These are phyloP conservation scores for Carapus acus DNA, from an alignment of 2,797 vertebrate species.

Conservation along the genomic window DNA sequence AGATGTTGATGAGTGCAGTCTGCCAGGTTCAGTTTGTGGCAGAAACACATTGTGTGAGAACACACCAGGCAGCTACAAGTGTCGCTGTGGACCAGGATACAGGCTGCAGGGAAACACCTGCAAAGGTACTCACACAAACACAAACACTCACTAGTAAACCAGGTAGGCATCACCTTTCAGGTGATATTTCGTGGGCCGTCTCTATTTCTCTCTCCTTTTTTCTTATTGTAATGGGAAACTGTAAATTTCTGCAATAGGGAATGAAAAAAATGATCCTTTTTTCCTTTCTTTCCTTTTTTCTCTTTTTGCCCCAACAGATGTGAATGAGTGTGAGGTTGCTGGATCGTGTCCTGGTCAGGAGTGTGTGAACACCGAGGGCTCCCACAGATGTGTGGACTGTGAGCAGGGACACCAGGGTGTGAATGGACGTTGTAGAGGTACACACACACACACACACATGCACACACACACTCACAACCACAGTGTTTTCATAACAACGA, in stretches of 20 bases:
- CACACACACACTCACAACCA: background rate
- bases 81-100: slow-evolving; percentile 68
- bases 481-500: no score
- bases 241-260: no score
- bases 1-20: slow-evolving; percentile 69
- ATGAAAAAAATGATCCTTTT: background rate
- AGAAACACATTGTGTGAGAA: slow-evolving; percentile 68
- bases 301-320: slow-evolving; percentile 45
- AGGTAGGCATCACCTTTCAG: no score
- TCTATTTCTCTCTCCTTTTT: no score
- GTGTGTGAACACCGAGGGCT: slow-evolving; percentile 68
- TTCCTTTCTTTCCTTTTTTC: background rate
- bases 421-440: slow-evolving; percentile 42
- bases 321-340: slow-evolving; percentile 66
- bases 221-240: no score
- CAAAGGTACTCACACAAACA: slow-evolving; percentile 25
- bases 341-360: slow-evolving; percentile 28
- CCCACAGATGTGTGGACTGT: slow-evolving; percentile 73
- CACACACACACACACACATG: slow-evolving; percentile 12
- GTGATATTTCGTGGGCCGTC: no score
- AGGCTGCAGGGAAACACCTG: slow-evolving; percentile 42
- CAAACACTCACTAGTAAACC: slow-evolving; percentile 1
- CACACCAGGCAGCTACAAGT: slow-evolving; percentile 68
- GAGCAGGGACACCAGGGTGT: slow-evolving; percentile 59
- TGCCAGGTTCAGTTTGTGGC: slow-evolving; percentile 55